A percentile compares a stretch with the other conserved stretches of the same genome.
Conservation (phyloP, 2,888 invertebrate species). For the Scaeva pyrastri region DNA sequence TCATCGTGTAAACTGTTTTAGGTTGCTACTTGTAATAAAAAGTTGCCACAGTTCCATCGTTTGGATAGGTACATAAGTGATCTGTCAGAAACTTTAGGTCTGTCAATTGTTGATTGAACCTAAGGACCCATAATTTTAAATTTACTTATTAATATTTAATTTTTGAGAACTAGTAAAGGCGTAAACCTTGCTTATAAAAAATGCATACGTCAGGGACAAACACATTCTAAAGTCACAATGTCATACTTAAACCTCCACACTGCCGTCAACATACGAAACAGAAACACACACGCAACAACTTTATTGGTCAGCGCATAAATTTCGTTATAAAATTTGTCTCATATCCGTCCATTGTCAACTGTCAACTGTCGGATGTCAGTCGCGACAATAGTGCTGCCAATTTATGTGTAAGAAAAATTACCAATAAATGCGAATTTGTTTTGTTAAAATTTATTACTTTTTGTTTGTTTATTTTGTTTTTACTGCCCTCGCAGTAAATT, state of each 20-base stretch:
- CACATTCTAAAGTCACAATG: not conserved
- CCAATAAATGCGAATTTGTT: constrained; percentile 4
- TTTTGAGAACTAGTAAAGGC: not conserved
- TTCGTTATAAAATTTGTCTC: constrained; percentile 6
- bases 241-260: not conserved
- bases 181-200: not conserved
- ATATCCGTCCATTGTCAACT: not conserved
- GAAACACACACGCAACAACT: not conserved
- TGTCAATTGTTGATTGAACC: not conserved
- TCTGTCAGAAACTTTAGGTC: not conserved
- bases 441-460: constrained; percentile 4
- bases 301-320: not conserved
- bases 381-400: constrained; percentile 6
- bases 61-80: not conserved
- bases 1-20: not conserved
- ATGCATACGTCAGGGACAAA: not conserved
- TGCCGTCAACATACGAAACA: too few relatives aligned
- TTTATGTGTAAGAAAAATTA: not conserved
- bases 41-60: too few relatives aligned
- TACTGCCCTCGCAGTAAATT: not conserved
- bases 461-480: not conserved
- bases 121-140: not conserved
- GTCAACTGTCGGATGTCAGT: constrained; percentile 2
- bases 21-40: not conserved
- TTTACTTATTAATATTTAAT: not conserved